These are phyloP conservation scores for Lottia gigantea DNA, from an alignment of 2,888 invertebrate species.

Conservation along the genomic window DNA sequence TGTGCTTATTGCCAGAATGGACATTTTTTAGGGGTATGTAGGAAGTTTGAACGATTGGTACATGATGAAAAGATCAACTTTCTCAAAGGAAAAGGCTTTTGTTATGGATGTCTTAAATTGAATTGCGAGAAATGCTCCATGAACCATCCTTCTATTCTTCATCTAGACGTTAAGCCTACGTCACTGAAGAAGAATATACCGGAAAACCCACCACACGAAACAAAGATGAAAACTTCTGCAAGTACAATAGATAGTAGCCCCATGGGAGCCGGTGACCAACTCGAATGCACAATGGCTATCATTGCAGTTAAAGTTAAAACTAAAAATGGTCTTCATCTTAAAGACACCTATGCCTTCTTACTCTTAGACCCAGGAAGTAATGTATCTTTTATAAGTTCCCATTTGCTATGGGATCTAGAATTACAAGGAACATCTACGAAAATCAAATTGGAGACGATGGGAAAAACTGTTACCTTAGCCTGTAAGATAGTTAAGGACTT, in stretches of 20 bases:
- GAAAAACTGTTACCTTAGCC: neutral
- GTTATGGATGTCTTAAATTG: slow-evolving; percentile 3
- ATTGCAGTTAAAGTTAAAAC: too few relatives aligned
- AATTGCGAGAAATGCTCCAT: neutral
- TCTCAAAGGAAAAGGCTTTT: slow-evolving; percentile 8
- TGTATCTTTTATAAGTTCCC: neutral
- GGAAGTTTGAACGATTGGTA: neutral
- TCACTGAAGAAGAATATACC: too few relatives aligned
- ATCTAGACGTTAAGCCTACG: too few relatives aligned
- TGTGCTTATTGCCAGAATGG: neutral
- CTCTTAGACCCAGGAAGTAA: slow-evolving; percentile 8
- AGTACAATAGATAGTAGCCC: too few relatives aligned
- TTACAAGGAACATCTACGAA: neutral
- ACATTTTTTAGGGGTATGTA: neutral
- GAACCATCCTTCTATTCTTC: slow-evolving; percentile 9
- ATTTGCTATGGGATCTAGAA: neutral
- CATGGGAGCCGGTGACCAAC: too few relatives aligned
- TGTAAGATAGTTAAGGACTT: neutral
- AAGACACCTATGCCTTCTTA: neutral
- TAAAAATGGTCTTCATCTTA: too few relatives aligned
- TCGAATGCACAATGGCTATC: too few relatives aligned
- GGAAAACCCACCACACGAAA: too few relatives aligned
- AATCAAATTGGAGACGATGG: slow-evolving; percentile 7
- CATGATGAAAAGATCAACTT: slow-evolving; percentile 9
- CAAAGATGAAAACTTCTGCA: too few relatives aligned